phyloP scores from a whole-genome alignment of 92 coral and sea anemone genomes.

The Porites lobata region DNA sequence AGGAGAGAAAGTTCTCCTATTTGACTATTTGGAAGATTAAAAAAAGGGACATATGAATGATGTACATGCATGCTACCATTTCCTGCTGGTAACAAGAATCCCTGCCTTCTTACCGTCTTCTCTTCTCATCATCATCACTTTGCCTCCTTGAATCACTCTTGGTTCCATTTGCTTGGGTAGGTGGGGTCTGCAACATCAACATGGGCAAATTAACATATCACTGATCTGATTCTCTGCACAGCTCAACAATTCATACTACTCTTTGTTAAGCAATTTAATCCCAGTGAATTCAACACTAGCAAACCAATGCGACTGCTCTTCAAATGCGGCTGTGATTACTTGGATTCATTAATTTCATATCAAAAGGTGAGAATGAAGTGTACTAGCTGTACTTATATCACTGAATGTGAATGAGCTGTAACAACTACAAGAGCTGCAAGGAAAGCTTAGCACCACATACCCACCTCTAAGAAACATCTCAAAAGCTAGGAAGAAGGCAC shows the following conservation, averaged over 20 bases:
- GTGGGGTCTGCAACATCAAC: slow-evolving; percentile 71
- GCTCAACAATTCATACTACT: neutral
- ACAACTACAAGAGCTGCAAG: slow-evolving; percentile 1
- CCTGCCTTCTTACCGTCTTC: slow-evolving; percentile 70
- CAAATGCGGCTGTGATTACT: neutral
- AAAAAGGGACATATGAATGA: neutral
- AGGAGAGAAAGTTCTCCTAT: neutral
- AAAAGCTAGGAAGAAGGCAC: slow-evolving; percentile 53
- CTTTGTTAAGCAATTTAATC: no score
- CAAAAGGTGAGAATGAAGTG: neutral
- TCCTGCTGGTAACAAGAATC: neutral
- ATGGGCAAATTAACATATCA: neutral
- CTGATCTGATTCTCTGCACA: neutral
- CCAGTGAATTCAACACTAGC: neutral
- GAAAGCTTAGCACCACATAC: slow-evolving; percentile 53
- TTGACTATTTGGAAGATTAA: neutral
- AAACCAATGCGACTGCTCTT: neutral
- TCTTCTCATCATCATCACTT: slow-evolving; percentile 85
- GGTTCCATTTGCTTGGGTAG: slow-evolving; percentile 81
- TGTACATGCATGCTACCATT: neutral
- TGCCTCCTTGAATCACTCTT: slow-evolving; percentile 80
- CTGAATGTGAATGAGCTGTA: neutral
- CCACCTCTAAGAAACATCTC: slow-evolving; percentile 71
- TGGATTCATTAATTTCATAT: neutral
- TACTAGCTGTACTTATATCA: neutral